Base-by-base conservation (phyloP, 1,140 invertebrate species). In the Bombus sylvicola region DNA sequence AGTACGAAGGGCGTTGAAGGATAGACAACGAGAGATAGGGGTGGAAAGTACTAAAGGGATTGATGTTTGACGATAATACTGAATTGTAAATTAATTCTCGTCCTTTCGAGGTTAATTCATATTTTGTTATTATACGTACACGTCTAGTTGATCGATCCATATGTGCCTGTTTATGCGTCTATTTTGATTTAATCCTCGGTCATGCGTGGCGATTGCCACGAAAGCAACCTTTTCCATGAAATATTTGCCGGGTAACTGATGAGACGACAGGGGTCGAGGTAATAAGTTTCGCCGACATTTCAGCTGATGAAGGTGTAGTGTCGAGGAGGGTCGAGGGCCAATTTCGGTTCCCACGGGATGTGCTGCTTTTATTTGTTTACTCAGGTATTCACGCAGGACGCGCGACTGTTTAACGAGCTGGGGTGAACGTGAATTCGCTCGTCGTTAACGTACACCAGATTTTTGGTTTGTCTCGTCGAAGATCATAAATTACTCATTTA, bases 81-180 rank as follows among this genome's bases (percentile, higher is more conserved):
- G 59, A 88, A 85, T 90, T 92, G 87, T 92, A 92, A 93, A 93
- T 93, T 93, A 94, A 94, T 94, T 88, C 90, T 57, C 80, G 83
- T 89, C 86, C 90, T 93, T 90, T 90, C 75, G 72, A 89, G 91
- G 93, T 93, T 93, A 94, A 93, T 93, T 92, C 88, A 88, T 82
- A 86, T 69, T 71, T 82, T 62, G 59, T 80, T 86, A 87, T 91
- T 91, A 88, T 47, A 34, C 34, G 69, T 77, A 75, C 66, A 74
- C 64, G 34, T 81, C 74, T 34, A 62, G 28, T 47, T 25, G 34
- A 85, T 82, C 72, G 72, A 81, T 73, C 76, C 18, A 28, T 28
- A 57, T 37, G 62, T 8, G 37, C 0, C 37, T 6, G 8, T 71
- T 57, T 34, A 57, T 59, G n/a, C 71, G 81, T 73, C 83, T 88